Percentiles rank a stretch among this genome's conserved stretches.
phyloP scores from a whole-genome alignment of 1,140 invertebrate genomes.

The Chlorops oryzae region DNA sequence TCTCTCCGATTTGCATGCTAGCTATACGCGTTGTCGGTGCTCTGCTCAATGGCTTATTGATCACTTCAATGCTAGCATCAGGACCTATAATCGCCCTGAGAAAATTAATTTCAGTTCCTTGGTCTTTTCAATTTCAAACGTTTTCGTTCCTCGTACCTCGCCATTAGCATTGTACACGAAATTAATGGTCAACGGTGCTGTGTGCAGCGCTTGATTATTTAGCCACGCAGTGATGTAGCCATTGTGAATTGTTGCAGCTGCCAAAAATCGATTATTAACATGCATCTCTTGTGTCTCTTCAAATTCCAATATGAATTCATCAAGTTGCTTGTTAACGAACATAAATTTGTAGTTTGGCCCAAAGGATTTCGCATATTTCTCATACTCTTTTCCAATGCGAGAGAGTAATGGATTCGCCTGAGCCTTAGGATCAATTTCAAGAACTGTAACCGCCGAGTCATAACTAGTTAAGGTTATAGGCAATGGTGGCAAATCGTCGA shows the following conservation, averaged over 20 bases:
- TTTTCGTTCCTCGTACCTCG: slow-evolving; percentile 26
- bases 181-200: slow-evolving; percentile 55
- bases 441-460: slow-evolving; percentile 22
- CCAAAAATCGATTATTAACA: slow-evolving; percentile 47
- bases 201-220: slow-evolving; percentile 61
- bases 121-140: slow-evolving; percentile 14
- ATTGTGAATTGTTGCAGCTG: slow-evolving; percentile 47
- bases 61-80: slow-evolving; percentile 9
- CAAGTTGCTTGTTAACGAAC: slow-evolving; percentile 1
- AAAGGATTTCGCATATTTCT: slow-evolving; percentile 19
- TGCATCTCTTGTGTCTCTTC: not conserved
- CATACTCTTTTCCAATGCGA: slow-evolving; percentile 19
- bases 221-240: slow-evolving; percentile 51
- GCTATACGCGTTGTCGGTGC: not conserved
- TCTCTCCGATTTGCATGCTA: slow-evolving; percentile 20
- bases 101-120: too few relatives aligned
- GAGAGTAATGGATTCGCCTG: rapidly evolving
- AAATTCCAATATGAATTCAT: not conserved
- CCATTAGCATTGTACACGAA: slow-evolving; percentile 54
- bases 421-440: slow-evolving; percentile 16
- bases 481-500: slow-evolving; percentile 21
- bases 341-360: slow-evolving; percentile 16
- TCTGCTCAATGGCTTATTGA: slow-evolving; percentile 25
- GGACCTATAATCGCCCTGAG: not conserved
- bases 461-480: slow-evolving; percentile 27